Base-by-base conservation (phyloP, 2,797 vertebrate genomes). In the Galagoides demidoff region DNA sequence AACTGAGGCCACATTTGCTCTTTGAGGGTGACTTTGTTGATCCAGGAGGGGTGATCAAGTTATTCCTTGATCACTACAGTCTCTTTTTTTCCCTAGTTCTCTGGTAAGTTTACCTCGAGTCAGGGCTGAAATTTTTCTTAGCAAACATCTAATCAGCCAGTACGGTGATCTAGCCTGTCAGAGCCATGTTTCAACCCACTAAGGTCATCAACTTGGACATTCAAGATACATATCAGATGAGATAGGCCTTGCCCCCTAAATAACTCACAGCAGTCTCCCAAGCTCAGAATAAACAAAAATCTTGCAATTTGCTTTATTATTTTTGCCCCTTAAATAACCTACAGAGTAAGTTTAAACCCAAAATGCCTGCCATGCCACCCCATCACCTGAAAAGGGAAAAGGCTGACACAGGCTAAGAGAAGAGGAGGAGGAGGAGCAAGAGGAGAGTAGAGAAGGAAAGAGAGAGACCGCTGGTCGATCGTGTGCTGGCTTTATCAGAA, bases 221-320 rank as follows among this genome's bases (percentile, higher is more conserved):
- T 68, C 70, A 14, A 1, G 19, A 2, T 20, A 7, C 22, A n/a
- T 11, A 17, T 2, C 37, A 7, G 4, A 0, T 4, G 43, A 25
- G 5, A 12, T 7, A 11, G 1, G 37, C 52, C 76, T 64, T 14
- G 22, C 43, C 31, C n/a, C n/a, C 39, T 20, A 10, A 45, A 20
- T 16, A 23, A 45, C 29, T 76, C 34, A 4, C 4, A 1, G 45
- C 63, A 43, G 25, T 27, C 29, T 55, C 45, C 49, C 2, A n/a
- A 45, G 57, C 66, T 8, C 34, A 1, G 43, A 45, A 37, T 25
- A 76, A 81, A 68, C 19, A 4, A 7, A 73, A 82, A 37, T 17
- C 43, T 5, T 76, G 10, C 7, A 9, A 68, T 57, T 5, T 57
- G 23, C 63, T 57, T 3, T 4, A 3, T 23, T 79, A 16, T 23